Base-by-base conservation (phyloP, 2,797 vertebrate genomes). In the Xenentodon cancila region DNA sequence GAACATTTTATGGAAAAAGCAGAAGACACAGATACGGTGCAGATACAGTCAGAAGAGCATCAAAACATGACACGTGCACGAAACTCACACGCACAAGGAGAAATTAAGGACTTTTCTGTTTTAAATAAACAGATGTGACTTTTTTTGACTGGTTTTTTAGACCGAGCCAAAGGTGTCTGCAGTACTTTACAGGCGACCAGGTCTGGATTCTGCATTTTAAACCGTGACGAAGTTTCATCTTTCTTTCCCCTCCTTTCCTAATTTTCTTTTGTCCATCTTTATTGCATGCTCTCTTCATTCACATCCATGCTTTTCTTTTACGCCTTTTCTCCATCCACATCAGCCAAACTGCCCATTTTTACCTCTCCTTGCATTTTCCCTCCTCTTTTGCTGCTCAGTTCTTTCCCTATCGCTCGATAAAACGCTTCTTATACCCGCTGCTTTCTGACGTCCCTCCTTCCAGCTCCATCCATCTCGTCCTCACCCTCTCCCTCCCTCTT, bases 341-440 rank as follows among this genome's bases (percentile, higher is more conserved):
- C 12, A 43, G 72, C 46, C 44, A 50, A 62, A 54, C 65, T 3
- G 73, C 66, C 73, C 49, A 17, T 44, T 71, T 71, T 65, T 77
- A 81, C 80, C 77, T 85, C 85, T 77, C 75, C 77, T 70, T 81
- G 70, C 89, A 82, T 78, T 77, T 89, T 46, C 44, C 80, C 76
- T 63, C 63, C 74, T 79, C 75, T 81, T 75, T 71, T 66, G 59
- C 74, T 45, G n/a, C 68, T 81, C 70, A 59, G 63, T 81, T 87
- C 81, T 80, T 73, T 77, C 82, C 78, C 90, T 87, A 88, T 90
- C 86, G 68, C 85, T 81, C 83, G 71, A 87, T 91, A 89, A 92
- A 92, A 90, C 88, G 86, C 86, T 88, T 80, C 84, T 83, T 88
- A 89, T 73, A 62, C 86, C 85, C 83, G 62, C 75, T 82, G 79